Conservation (phyloP, 2,113 vertebrate species). For the Mobula birostris region DNA sequence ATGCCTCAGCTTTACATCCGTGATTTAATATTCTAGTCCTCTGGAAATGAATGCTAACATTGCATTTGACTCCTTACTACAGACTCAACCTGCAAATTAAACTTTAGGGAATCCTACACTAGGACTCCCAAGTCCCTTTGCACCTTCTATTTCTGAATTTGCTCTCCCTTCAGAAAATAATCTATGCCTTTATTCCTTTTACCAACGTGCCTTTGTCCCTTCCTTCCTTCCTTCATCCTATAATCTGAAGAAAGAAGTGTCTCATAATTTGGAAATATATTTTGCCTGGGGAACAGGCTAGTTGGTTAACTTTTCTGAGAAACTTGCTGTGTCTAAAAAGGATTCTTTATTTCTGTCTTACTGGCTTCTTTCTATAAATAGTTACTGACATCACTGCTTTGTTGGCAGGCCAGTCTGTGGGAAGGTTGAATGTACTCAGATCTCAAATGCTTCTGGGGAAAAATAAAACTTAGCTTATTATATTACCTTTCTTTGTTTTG, state of each 20-base stretch:
- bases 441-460: neutral
- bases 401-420: neutral
- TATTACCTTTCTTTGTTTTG: neutral
- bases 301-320: neutral
- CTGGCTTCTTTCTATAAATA: conserved; percentile 2
- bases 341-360: neutral
- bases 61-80: too few species aligned
- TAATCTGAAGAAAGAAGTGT: neutral
- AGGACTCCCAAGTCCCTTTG: too few species aligned
- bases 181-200: too few species aligned
- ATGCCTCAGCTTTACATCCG: too few species aligned
- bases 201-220: too few species aligned
- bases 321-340: neutral
- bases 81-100: too few species aligned
- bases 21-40: too few species aligned
- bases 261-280: neutral
- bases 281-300: neutral
- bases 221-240: too few species aligned
- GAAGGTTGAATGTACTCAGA: neutral
- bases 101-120: too few species aligned
- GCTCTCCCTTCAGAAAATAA: too few species aligned
- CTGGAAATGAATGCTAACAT: too few species aligned
- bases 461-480: neutral
- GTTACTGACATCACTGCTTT: neutral
- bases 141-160: too few species aligned